These are phyloP conservation scores for Psophia crepitans DNA, from an alignment of 2,113 vertebrate genomes.

Conservation along the genomic window DNA sequence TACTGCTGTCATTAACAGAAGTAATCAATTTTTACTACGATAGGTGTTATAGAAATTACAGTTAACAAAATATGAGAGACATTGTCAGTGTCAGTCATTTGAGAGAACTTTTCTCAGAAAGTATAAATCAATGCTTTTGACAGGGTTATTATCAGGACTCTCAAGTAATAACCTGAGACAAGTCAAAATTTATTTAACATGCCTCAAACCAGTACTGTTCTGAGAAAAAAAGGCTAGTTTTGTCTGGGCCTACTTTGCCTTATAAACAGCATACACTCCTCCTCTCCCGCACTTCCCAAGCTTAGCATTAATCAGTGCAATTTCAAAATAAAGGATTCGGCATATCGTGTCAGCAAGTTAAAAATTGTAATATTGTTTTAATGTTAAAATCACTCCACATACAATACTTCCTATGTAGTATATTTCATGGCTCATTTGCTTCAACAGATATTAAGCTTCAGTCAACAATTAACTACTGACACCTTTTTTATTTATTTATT, in stretches of 20 bases:
- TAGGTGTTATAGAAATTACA: neutral
- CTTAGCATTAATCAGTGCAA: slow-evolving; percentile 33
- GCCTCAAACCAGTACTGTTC: neutral
- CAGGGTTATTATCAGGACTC: neutral
- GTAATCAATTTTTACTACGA: neutral
- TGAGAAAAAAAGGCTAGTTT: neutral
- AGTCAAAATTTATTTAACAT: neutral
- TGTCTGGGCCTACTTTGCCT: neutral
- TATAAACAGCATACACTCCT: neutral
- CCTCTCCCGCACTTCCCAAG: neutral
- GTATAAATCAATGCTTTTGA: neutral
- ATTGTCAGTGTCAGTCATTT: neutral
- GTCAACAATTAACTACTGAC: slow-evolving; percentile 72
- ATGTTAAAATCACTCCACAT: slow-evolving; percentile 64
- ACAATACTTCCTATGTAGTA: slow-evolving; percentile 58
- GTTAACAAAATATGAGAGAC: neutral
- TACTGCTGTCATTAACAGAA: neutral
- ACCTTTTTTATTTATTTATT: neutral
- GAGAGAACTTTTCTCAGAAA: neutral
- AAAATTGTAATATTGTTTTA: slow-evolving; percentile 71
- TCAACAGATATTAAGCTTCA: slow-evolving; percentile 75
- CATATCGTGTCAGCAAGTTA: slow-evolving; percentile 67
- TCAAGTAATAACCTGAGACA: neutral
- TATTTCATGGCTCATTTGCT: slow-evolving; percentile 77
- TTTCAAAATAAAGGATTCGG: slow-evolving; percentile 44